Evolutionary conservation across 2,113 vertebrate species (phyloP).

Genomic region (Hyla sarda): DNA sequence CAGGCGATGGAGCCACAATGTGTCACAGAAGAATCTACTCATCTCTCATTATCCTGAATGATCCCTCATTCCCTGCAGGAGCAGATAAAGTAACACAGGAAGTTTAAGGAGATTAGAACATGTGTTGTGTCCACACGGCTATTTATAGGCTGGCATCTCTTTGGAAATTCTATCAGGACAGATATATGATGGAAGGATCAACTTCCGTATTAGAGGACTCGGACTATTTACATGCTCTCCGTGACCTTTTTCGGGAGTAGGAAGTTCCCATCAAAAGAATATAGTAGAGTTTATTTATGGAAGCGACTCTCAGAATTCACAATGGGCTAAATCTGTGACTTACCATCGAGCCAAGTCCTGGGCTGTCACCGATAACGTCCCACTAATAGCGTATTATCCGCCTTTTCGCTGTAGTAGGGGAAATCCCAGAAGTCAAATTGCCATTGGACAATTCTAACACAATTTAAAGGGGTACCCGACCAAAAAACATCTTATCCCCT

Average conservation of each 20-base stretch:
- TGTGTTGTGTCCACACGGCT: conserved; percentile 30
- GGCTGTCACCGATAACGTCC: not conserved
- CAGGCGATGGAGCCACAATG: not conserved
- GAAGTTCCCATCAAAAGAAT: conserved; percentile 13
- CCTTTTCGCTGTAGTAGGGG: not conserved
- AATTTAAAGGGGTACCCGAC: too few species aligned
- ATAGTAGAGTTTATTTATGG: conserved; percentile 15
- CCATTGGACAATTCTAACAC: not conserved
- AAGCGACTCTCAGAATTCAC: conserved; percentile 9
- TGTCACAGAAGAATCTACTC: conserved; percentile 35
- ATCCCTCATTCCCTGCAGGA: not conserved
- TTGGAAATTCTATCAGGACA: conserved; percentile 44
- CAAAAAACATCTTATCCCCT: too few species aligned
- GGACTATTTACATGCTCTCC: conserved; percentile 29
- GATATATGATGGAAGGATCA: conserved; percentile 45
- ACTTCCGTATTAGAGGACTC: conserved; percentile 30
- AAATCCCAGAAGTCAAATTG: not conserved
- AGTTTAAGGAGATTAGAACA: conserved; percentile 47
- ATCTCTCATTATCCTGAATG: conserved; percentile 38
- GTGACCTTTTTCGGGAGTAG: conserved; percentile 25
- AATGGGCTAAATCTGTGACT: conserved; percentile 11
- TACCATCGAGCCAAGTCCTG: not conserved
- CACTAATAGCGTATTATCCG: not conserved
- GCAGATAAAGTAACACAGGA: conserved; percentile 43
- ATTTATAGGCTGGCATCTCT: conserved; percentile 40